Percentiles rank a stretch among this genome's conserved stretches.
phyloP scores from a whole-genome alignment of 2,113 vertebrate genomes.

The Desmodus rotundus region DNA sequence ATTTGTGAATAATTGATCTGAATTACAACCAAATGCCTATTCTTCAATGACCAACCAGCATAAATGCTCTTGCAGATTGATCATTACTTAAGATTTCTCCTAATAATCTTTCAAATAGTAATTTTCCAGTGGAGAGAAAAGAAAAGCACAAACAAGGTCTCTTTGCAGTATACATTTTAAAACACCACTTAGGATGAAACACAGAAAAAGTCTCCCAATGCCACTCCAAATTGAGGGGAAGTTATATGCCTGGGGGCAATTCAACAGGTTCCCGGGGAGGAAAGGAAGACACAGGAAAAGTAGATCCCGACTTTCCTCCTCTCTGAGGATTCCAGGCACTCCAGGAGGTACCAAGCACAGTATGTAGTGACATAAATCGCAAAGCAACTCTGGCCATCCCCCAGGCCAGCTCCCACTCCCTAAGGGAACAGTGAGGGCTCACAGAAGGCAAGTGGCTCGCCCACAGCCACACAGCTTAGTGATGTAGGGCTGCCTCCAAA shows the following conservation, averaged over 20 bases:
- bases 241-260: constrained; percentile 13
- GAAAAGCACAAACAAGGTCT: neutral
- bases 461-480: neutral
- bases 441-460: neutral
- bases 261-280: neutral
- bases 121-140: neutral
- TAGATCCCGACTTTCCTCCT: neutral
- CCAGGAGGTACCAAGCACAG: fast-evolving
- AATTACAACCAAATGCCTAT: neutral
- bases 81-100: constrained; percentile 19
- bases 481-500: neutral
- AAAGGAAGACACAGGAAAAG: neutral
- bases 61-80: neutral
- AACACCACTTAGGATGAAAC: neutral
- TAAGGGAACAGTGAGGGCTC: neutral
- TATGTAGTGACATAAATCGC: neutral
- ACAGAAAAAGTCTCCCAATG: neutral
- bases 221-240: neutral
- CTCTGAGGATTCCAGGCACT: neutral
- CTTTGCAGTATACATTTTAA: neutral
- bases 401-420: neutral
- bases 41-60: neutral
- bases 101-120: constrained; percentile 15
- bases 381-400: neutral
- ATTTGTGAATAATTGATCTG: neutral